Evolutionary conservation across 2,113 vertebrate species (phyloP).

Genomic region (Melanerpes formicivorus): DNA sequence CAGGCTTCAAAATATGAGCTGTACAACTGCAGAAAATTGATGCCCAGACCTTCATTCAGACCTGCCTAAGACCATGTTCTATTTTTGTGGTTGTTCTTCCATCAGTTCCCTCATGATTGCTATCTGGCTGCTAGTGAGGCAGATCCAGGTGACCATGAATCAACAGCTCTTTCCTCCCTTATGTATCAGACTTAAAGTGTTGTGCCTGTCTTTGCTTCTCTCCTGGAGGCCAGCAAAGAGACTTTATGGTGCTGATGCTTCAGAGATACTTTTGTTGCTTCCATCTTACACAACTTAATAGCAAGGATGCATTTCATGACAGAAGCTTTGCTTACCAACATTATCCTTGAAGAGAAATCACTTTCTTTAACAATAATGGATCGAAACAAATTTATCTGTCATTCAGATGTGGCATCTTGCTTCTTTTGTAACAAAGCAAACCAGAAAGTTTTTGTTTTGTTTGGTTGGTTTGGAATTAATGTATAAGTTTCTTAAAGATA

Average conservation of each 20-base stretch:
- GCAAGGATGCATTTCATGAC: not conserved
- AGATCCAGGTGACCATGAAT: not conserved
- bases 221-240: not conserved
- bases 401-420: not conserved
- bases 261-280: not conserved
- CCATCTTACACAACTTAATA: not conserved
- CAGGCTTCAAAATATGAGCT: not conserved
- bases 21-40: not conserved
- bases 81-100: not conserved
- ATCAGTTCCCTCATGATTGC: not conserved
- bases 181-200: fast-evolving
- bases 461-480: not conserved
- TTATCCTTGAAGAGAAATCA: not conserved
- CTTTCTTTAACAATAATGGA: not conserved
- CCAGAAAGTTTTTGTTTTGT: not conserved
- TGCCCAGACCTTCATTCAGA: not conserved
- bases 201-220: not conserved
- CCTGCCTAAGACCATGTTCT: fast-evolving
- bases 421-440: not conserved
- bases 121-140: not conserved
- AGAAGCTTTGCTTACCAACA: not conserved
- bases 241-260: not conserved
- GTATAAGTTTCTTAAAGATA: not conserved
- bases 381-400: not conserved
- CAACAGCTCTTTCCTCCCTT: not conserved